Evolutionary conservation across 2,797 vertebrate species (phyloP).

Genomic region (Erethizon dorsatum): DNA sequence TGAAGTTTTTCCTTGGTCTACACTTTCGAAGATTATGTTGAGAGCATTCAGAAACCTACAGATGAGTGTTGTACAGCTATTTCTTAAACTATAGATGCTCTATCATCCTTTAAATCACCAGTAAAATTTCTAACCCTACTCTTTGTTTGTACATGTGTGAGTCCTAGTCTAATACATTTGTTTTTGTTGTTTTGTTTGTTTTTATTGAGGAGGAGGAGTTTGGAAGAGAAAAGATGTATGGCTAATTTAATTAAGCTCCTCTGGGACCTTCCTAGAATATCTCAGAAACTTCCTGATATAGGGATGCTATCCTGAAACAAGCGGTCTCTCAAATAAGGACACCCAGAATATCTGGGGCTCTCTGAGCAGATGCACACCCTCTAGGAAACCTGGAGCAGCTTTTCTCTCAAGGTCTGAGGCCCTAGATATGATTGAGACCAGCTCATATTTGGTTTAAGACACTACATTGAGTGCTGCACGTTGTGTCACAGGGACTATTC

Average conservation of each 20-base stretch:
- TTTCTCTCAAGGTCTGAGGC: not conserved
- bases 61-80: not conserved
- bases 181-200: not conserved
- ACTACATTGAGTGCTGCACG: not conserved
- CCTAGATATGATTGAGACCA: not conserved
- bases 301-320: not conserved
- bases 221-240: not conserved
- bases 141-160: not conserved
- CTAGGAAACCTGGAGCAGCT: not conserved
- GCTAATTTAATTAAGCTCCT: constrained; percentile 4
- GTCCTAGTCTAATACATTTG: not conserved
- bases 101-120: not conserved
- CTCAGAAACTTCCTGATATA: not conserved
- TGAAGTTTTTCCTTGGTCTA: not conserved
- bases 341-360: not conserved
- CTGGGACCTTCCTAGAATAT: not conserved
- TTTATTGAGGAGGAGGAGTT: not conserved
- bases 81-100: constrained; percentile 20
- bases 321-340: not conserved
- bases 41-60: not conserved
- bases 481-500: not conserved
- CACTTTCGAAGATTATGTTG: not conserved
- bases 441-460: not conserved
- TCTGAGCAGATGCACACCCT: not conserved
- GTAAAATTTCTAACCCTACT: not conserved